A percentile compares a stretch with the other conserved stretches of the same genome.
These are phyloP conservation scores for Hirtodrosophila confusa DNA, from an alignment of 2,888 invertebrate genomes.

Conservation along the genomic window DNA sequence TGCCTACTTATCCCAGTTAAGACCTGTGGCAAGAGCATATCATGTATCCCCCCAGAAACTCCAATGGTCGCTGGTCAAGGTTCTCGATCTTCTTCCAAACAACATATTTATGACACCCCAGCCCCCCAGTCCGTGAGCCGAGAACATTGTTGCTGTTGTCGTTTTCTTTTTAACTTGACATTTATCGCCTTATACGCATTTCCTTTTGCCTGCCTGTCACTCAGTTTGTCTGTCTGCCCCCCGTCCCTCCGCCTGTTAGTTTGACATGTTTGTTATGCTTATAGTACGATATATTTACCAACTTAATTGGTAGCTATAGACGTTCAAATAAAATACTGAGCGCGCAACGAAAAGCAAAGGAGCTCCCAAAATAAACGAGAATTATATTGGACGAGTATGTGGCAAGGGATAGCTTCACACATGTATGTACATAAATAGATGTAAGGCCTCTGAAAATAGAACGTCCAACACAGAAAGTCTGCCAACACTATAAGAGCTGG, in stretches of 20 bases:
- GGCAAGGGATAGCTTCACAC: too few relatives aligned
- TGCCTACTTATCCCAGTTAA: slow-evolving; percentile 20
- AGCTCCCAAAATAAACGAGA: too few relatives aligned
- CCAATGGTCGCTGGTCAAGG: slow-evolving; percentile 9
- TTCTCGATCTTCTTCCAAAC: slow-evolving; percentile 2
- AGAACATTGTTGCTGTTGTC: slow-evolving; percentile 12
- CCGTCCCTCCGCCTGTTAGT: slow-evolving; percentile 25
- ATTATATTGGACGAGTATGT: background rate
- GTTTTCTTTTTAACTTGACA: slow-evolving; percentile 66
- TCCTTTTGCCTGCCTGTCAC: slow-evolving; percentile 28
- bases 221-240: slow-evolving; percentile 18
- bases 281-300: slow-evolving; percentile 66
- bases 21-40: slow-evolving; percentile 8
- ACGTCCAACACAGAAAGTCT: too few relatives aligned
- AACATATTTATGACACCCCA: slow-evolving; percentile 13
- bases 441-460: too few relatives aligned
- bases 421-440: too few relatives aligned
- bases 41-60: background rate
- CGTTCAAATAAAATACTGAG: slow-evolving; percentile 34
- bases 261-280: slow-evolving; percentile 62
- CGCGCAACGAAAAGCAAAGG: too few relatives aligned
- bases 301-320: slow-evolving; percentile 76
- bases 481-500: too few relatives aligned
- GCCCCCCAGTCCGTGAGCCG: background rate
- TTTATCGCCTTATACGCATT: slow-evolving; percentile 76